Base-by-base conservation (phyloP, 1,140 invertebrate species). In the Sweltsa coloradensis region DNA sequence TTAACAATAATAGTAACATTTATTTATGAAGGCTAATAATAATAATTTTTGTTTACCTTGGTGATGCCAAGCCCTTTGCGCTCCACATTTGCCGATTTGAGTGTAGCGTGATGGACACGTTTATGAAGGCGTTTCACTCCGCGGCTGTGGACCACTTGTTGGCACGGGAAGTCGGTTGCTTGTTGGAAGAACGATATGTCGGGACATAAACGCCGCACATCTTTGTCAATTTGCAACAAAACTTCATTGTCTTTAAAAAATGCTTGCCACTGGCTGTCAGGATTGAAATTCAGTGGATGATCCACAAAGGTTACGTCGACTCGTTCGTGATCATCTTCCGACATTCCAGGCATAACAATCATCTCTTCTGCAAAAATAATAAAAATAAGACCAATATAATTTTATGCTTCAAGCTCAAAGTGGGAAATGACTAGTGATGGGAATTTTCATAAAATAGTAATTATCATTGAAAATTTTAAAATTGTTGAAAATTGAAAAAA, bases 181-280 rank as follows among this genome's bases (percentile, higher is more conserved):
- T 83, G 86, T 72, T 96, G 92, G 65, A 97, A 97, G 66, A 97
- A 97, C 46, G 88, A 92, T 61, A 98, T 91, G 62, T 97, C 93
- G 39, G 94, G 93, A 69, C 89, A 97, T 0, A 98, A 61, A 18
- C 94, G 76, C 52, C 81, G 76, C 16, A 96, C 93, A 70, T 98
- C 94, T 66, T 96, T 97, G 64, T 97, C 92, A 57, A 98, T 97
- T 74, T 98, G 92, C 43, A 93, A 64, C 7, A 98, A 63, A 51
- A 93, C 88, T 70, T 98, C 92, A 67, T 97, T 97, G 61, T 98
- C 93, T 65, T 89, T 92, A 63, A 97, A 98, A 64, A 81, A 92
- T 0, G 78, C 81, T 50, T 86, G 83, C 94, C 94, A 98, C 46
- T 89, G 82, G 57, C 91, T 94, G 51, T 90, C 83, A 2, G 93